Evolutionary conservation across 2,888 invertebrate species (phyloP).

Genomic region (Argyresthia albistria): DNA sequence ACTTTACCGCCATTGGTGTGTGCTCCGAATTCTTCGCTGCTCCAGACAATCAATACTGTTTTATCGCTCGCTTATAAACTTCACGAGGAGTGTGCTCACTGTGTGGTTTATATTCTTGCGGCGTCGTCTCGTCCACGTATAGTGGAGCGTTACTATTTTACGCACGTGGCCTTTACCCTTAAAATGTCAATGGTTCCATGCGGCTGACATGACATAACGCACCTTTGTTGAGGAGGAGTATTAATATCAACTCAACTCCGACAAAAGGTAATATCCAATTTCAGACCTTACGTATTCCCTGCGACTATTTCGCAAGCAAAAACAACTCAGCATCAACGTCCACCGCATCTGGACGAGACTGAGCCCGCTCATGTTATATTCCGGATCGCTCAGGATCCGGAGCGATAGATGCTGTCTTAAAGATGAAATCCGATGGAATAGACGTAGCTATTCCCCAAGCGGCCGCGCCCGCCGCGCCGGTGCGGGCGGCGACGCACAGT

Average conservation of each 20-base stretch:
- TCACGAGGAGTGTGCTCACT: no score
- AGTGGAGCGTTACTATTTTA: neutral
- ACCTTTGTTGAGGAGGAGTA: no score
- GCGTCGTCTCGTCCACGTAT: no score
- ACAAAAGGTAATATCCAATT: no score
- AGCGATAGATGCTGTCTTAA: neutral
- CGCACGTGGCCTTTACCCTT: constrained; percentile 26
- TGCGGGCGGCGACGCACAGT: constrained; percentile 12
- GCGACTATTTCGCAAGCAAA: no score
- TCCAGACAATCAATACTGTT: no score
- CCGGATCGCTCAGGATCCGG: neutral
- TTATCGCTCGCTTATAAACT: no score
- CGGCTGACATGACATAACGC: constrained; percentile 28
- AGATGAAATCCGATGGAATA: neutral
- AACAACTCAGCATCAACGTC: neutral
- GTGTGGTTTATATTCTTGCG: no score
- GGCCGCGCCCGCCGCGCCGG: constrained; percentile 11
- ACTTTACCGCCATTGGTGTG: no score
- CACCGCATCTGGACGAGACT: neutral
- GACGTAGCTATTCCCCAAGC: neutral
- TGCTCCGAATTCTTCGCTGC: no score
- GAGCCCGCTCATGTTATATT: neutral
- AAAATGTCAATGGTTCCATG: constrained; percentile 58
- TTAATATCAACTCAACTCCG: no score
- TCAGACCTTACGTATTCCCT: no score